A percentile compares a stretch with the other conserved stretches of the same genome.
These are phyloP conservation scores for Platerodrilus igneus DNA, from an alignment of 2,888 invertebrate species.

Conservation along the genomic window DNA sequence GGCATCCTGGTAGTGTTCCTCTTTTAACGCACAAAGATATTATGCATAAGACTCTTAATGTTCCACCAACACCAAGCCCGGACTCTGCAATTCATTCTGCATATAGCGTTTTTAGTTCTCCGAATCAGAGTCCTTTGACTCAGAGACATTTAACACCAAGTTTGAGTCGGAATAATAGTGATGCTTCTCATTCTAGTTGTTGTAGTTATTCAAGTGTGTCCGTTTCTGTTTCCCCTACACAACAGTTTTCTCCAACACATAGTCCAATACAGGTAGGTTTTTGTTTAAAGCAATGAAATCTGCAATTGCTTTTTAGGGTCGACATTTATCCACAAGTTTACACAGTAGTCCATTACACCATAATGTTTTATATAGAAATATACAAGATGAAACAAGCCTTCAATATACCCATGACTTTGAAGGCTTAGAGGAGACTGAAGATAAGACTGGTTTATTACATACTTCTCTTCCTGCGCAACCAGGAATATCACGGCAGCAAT, in stretches of 20 bases:
- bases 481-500: slow-evolving; percentile 82
- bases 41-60: slow-evolving; percentile 54
- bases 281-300: slow-evolving; percentile 2
- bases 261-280: slow-evolving; percentile 69
- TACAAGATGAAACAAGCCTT: slow-evolving; percentile 44
- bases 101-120: slow-evolving; percentile 77
- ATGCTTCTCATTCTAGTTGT: slow-evolving; percentile 85
- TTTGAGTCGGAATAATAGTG: slow-evolving; percentile 83
- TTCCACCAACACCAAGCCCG: slow-evolving; percentile 78
- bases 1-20: slow-evolving; percentile 46
- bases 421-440: slow-evolving; percentile 50
- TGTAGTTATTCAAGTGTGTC: slow-evolving; percentile 74
- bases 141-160: slow-evolving; percentile 78
- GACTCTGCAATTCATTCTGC: slow-evolving; percentile 88
- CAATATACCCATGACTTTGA: slow-evolving; percentile 36
- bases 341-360: slow-evolving; percentile 53
- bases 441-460: slow-evolving; percentile 47
- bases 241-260: slow-evolving; percentile 77
- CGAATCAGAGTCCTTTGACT: slow-evolving; percentile 81
- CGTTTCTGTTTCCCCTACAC: slow-evolving; percentile 51
- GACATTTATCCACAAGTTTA: slow-evolving; percentile 52
- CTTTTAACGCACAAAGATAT: slow-evolving; percentile 44
- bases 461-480: slow-evolving; percentile 59
- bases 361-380: slow-evolving; percentile 54
- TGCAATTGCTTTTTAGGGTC: slow-evolving; percentile 22